phyloP scores from a whole-genome alignment of 2,113 vertebrate species.

The Chelonoidis abingdonii region DNA sequence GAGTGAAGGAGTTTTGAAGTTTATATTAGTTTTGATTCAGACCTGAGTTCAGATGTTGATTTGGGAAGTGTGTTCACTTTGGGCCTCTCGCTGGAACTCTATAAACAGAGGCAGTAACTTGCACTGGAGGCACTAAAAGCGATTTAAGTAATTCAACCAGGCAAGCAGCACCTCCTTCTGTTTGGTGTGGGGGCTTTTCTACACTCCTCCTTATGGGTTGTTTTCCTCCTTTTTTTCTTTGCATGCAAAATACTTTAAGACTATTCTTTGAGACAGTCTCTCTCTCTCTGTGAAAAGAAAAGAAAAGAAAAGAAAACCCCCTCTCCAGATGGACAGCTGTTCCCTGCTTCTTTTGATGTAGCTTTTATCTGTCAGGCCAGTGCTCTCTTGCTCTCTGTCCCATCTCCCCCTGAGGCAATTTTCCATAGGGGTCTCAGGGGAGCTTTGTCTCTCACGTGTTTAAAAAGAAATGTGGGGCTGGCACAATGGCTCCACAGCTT shows the following conservation, averaged over 20 bases:
- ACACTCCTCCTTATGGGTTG: constrained; percentile 5
- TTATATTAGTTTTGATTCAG: constrained; percentile 67
- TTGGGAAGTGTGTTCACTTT: constrained; percentile 74
- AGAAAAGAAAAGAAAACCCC: constrained; percentile 3
- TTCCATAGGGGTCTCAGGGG: constrained; percentile 73
- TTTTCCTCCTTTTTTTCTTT: not conserved
- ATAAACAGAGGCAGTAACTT: constrained; percentile 72
- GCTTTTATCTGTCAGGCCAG: constrained; percentile 72
- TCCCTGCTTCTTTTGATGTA: constrained; percentile 74
- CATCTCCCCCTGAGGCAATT: constrained; percentile 69
- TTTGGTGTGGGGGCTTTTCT: constrained; percentile 62
- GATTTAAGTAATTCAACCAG: constrained; percentile 74
- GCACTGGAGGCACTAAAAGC: constrained; percentile 76
- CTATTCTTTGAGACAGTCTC: constrained; percentile 55
- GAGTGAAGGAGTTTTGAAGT: constrained; percentile 40
- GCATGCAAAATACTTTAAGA: constrained; percentile 60
- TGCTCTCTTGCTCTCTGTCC: constrained; percentile 63
- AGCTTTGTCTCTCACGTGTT: constrained; percentile 76
- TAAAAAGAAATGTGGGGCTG: constrained; percentile 76
- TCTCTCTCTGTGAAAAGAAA: constrained; percentile 55
- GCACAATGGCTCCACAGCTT: constrained; percentile 74
- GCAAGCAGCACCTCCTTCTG: constrained; percentile 77
- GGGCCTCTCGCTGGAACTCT: constrained; percentile 69
- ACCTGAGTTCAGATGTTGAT: constrained; percentile 64
- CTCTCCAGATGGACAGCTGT: constrained; percentile 74